Base-by-base conservation (phyloP, 2,888 invertebrate species). In the Zhuqinia jingwanae region DNA sequence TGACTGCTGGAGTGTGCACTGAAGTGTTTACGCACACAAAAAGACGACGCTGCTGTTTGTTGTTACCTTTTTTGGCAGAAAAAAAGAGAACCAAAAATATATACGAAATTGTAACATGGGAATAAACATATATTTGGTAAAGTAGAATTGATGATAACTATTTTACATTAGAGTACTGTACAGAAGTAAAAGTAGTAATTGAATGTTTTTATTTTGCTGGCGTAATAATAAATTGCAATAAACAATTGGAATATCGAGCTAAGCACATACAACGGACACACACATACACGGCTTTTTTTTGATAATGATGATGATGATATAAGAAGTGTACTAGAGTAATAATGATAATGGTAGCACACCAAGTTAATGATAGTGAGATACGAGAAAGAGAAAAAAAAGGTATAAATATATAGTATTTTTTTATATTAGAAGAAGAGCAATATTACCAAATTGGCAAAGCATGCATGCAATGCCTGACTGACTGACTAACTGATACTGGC, bases 401-500 rank as follows among this genome's bases (percentile, higher is more conserved):
- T 11, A 17, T 63, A 63, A 8, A n/a, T 17, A 53, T 65, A 65
- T 53, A 45, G 75, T 56, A 80, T 42, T 80, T 36, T 36, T 15
- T 36, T 63, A 76, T 75, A n/a, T n/a, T n/a, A n/a, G n/a, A n/a
- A 22, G 73, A 50, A 25, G 76, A 77, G 80, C 36, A 85, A 80
- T 85, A 68, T 68, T 75, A 65, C 17, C 36, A 85, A 80, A 85
- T 80, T 80, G 75, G 85, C 85, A 80, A 85, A 80, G 80, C 80
- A 85, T 77, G 68, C 65, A 80, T 80, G 80, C 80, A 75, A 63
- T 75, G 85, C 73, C 58, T 63, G 78, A 78, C 70, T 75, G 83
- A 83, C 65, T 75, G 85, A 79, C 85, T 80, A 85, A 85, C 80
- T 85, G 79, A 85, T 85, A 85, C 85, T 85, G 85, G 79, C 75